Evolutionary conservation across 2,113 vertebrate genomes (phyloP).

Genomic region (Sialia sialis): DNA sequence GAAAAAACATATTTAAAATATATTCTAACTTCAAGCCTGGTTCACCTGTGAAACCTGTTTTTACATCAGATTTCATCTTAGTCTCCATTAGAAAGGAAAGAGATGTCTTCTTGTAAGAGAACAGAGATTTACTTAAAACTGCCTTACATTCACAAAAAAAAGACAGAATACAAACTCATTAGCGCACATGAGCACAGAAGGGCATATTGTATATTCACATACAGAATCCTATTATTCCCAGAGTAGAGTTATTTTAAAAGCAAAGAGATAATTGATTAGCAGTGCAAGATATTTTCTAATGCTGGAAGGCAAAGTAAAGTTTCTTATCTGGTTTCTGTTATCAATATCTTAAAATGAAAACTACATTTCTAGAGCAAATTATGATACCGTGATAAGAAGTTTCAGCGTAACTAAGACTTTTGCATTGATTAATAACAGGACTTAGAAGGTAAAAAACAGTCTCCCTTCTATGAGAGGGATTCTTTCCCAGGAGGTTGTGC

Average conservation of each 20-base stretch:
- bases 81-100: neutral
- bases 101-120: neutral
- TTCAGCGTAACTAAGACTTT: conserved; percentile 37
- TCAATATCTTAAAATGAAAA: conserved; percentile 51
- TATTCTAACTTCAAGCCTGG: neutral
- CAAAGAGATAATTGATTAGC: conserved; percentile 58
- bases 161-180: neutral
- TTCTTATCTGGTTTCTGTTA: conserved; percentile 56
- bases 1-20: neutral
- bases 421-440: conserved; percentile 40
- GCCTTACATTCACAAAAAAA: neutral
- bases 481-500: neutral
- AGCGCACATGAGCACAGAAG: neutral
- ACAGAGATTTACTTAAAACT: neutral
- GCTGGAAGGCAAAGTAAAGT: conserved; percentile 56
- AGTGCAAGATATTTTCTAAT: conserved; percentile 10
- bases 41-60: neutral
- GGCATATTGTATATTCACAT: neutral
- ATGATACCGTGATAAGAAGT: conserved; percentile 53
- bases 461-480: neutral
- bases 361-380: conserved; percentile 34
- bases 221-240: neutral
- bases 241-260: conserved; percentile 23
- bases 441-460: neutral
- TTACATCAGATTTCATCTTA: neutral